Evolutionary conservation across 64 coral and sea anemone genomes (phyloP).

Genomic region (Acropora yongei): DNA sequence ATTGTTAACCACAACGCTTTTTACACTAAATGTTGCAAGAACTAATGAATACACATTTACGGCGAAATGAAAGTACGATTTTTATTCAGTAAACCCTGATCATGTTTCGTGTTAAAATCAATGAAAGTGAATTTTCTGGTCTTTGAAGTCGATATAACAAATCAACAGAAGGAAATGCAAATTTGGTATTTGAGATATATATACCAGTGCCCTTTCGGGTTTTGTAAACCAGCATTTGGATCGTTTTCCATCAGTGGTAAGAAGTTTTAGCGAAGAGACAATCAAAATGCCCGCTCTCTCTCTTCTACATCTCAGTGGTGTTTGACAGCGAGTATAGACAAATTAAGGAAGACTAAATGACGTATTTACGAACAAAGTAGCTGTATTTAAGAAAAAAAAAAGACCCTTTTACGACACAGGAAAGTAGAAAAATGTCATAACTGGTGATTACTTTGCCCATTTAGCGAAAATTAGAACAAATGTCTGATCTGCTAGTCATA

Average conservation of each 20-base stretch:
- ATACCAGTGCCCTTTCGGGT: not conserved
- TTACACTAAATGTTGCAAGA: not conserved
- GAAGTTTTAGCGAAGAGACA: not conserved
- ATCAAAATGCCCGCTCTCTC: not conserved
- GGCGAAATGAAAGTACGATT: not conserved
- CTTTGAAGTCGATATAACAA: constrained; percentile 1
- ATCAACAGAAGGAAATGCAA: not conserved
- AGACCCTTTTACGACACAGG: not conserved
- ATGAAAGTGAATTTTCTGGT: not conserved
- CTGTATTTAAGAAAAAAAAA: not conserved
- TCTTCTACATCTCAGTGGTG: not conserved
- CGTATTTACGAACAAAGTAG: not conserved
- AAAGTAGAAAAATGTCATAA: not conserved
- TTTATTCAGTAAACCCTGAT: not conserved
- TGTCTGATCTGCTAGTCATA: not conserved
- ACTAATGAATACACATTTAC: not conserved
- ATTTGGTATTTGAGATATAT: not conserved
- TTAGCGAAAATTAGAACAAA: not conserved
- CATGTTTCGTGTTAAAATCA: not conserved
- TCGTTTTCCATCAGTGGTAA: not conserved
- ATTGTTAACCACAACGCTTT: not conserved
- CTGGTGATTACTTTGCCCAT: not conserved
- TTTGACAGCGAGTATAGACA: not conserved
- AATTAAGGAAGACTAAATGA: not conserved
- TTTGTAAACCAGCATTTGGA: not conserved